These are phyloP conservation scores for Amorpha juglandis DNA, from an alignment of 2,888 invertebrate genomes.

Conservation along the genomic window DNA sequence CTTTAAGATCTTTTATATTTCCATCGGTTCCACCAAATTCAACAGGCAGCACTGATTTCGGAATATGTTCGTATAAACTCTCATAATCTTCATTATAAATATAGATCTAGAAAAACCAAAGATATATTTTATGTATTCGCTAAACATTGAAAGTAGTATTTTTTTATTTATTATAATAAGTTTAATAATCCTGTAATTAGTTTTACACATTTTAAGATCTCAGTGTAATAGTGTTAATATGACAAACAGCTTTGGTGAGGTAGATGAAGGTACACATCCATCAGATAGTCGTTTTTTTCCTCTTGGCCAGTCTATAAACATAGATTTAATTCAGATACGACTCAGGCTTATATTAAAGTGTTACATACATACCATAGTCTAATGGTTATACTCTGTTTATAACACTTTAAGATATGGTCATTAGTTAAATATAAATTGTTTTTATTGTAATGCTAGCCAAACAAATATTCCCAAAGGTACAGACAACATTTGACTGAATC, in stretches of 20 bases:
- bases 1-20: conserved; percentile 73
- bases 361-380: background rate
- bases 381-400: no score
- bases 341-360: conserved; percentile 6
- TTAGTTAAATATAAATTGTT: no score
- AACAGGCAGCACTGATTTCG: conserved; percentile 76
- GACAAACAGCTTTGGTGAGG: no score
- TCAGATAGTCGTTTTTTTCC: background rate
- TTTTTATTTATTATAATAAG: no score
- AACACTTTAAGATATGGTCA: no score
- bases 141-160: background rate
- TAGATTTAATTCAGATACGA: background rate
- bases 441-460: no score
- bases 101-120: conserved; percentile 71
- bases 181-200: no score
- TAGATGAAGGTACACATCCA: background rate
- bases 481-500: no score
- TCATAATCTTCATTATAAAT: conserved; percentile 78
- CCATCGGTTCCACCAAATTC: conserved; percentile 85
- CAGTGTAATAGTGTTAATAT: no score
- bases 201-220: no score
- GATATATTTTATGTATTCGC: background rate
- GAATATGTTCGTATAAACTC: conserved; percentile 75
- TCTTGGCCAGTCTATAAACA: background rate
- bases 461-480: no score